phyloP scores from a whole-genome alignment of 2,888 invertebrate genomes.

The Phalera bucephala region DNA sequence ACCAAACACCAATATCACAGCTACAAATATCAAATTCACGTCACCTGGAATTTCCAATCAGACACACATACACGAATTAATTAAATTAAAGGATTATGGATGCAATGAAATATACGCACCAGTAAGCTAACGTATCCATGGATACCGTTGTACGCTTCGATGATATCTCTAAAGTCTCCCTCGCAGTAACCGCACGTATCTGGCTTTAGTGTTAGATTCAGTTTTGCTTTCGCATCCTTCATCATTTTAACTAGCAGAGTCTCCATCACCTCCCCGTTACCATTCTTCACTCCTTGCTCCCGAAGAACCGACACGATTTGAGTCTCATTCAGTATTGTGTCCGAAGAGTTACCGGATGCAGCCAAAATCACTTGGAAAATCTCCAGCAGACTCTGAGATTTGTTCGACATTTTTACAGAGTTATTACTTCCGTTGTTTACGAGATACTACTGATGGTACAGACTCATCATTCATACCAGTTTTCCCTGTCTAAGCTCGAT shows the following conservation, averaged over 20 bases:
- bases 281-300: conserved; percentile 53
- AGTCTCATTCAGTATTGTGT: conserved; percentile 59
- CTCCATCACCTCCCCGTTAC: conserved; percentile 55
- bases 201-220: conserved; percentile 54
- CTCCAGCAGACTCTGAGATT: conserved; percentile 62
- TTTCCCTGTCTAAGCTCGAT: conserved; percentile 4
- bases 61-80: too few relatives aligned
- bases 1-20: too few relatives aligned
- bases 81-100: too few relatives aligned
- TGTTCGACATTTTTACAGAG: conserved; percentile 61
- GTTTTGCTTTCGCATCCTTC: conserved; percentile 57
- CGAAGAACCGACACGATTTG: conserved; percentile 63
- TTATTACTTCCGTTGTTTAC: conserved; percentile 4
- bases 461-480: conserved; percentile 13
- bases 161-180: conserved; percentile 82
- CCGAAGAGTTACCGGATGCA: conserved; percentile 67
- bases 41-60: too few relatives aligned
- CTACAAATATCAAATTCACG: too few relatives aligned
- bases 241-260: conserved; percentile 62
- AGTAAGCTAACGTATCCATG: conserved; percentile 93
- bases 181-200: conserved; percentile 82
- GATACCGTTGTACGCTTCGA: conserved; percentile 85
- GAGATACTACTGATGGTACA: conserved; percentile 1
- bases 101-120: conserved; percentile 77
- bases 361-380: conserved; percentile 75